phyloP scores from a whole-genome alignment of 2,113 vertebrate species.

The Bufo bufo region DNA sequence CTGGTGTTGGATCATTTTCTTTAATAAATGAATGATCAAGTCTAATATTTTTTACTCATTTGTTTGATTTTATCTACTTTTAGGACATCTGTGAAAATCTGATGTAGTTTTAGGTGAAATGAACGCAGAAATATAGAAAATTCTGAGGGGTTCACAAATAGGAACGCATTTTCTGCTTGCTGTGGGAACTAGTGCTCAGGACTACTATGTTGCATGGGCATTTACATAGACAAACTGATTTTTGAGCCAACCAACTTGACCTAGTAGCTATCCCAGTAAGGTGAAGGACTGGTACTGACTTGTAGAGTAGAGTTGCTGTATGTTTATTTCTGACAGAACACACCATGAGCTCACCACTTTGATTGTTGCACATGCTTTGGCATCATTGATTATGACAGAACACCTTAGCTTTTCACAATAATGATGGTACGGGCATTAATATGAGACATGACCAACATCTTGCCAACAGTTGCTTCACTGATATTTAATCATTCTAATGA shows the following conservation, averaged over 20 bases:
- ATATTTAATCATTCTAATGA: background rate
- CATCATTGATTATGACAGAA: background rate
- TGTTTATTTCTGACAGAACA: background rate
- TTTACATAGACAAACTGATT: no score
- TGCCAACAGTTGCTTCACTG: background rate
- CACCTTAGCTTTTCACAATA: background rate
- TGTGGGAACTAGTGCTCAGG: no score
- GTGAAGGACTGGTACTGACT: background rate
- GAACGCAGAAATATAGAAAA: no score
- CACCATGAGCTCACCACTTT: background rate
- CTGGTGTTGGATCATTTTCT: no score
- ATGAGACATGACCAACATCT: background rate
- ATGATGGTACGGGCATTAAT: background rate
- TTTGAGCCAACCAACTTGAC: background rate
- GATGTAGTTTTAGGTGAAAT: no score
- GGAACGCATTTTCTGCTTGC: no score
- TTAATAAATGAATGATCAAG: no score
- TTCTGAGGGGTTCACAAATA: no score
- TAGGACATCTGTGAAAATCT: no score
- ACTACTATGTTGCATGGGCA: no score
- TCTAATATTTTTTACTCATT: no score
- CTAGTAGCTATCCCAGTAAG: background rate
- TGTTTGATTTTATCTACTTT: no score
- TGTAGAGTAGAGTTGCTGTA: background rate
- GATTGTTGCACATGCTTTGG: background rate